phyloP scores from a whole-genome alignment of 2,797 vertebrate species.

The Molossus molossus region DNA sequence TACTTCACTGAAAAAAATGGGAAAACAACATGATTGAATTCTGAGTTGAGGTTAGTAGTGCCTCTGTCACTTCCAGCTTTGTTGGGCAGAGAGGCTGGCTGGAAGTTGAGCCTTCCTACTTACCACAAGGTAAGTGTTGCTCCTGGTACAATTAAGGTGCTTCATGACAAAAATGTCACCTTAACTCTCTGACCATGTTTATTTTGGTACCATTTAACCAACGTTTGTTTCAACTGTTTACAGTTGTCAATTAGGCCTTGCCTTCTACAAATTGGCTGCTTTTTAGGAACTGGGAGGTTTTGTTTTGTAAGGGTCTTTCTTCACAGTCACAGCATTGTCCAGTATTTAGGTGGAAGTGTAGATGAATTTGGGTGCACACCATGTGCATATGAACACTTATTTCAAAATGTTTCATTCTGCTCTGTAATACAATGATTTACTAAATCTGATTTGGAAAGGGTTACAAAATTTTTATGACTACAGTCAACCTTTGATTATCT shows the following conservation, averaged over 20 bases:
- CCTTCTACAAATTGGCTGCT: neutral
- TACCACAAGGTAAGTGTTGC: constrained; percentile 11
- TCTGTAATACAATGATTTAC: constrained; percentile 26
- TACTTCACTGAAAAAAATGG: neutral
- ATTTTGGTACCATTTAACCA: constrained; percentile 39
- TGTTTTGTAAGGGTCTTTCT: neutral
- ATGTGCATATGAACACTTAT: neutral
- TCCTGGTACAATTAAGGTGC: neutral
- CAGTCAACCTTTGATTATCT: constrained; percentile 59
- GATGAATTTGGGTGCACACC: neutral
- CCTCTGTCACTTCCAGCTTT: neutral
- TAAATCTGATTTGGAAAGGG: constrained; percentile 65
- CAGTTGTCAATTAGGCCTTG: constrained; percentile 33
- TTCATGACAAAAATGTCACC: neutral
- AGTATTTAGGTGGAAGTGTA: neutral
- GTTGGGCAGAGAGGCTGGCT: neutral
- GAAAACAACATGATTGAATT: neutral
- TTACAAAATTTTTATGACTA: constrained; percentile 58
- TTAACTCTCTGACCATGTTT: constrained; percentile 24
- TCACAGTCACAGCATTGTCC: neutral
- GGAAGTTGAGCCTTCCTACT: neutral
- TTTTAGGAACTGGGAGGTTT: constrained; percentile 11
- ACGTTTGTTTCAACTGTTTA: constrained; percentile 48
- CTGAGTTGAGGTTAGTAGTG: neutral
- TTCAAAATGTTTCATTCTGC: constrained; percentile 61